Conservation (phyloP, 2,888 invertebrate genomes). For the Nephrotoma flavescens region DNA sequence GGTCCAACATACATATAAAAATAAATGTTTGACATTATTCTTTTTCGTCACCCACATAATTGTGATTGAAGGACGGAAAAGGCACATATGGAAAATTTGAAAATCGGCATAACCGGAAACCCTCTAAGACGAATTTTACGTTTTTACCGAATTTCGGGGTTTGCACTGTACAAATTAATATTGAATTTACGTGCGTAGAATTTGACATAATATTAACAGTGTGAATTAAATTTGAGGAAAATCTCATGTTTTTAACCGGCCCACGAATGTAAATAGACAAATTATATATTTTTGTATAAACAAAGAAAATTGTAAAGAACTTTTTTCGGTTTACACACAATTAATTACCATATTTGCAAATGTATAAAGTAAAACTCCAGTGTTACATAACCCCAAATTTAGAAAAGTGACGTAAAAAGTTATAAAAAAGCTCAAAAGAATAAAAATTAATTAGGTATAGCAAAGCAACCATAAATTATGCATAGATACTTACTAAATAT, state of each 20-base stretch:
- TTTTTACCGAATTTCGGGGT: no score
- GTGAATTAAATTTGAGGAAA: neutral
- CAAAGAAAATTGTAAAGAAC: neutral
- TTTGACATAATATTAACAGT: neutral
- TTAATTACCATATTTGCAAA: no score
- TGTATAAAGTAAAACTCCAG: neutral
- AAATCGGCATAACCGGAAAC: no score
- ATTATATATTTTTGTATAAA: neutral
- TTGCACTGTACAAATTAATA: no score
- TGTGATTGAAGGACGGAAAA: no score
- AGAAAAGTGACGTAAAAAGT: neutral
- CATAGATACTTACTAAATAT: constrained; percentile 57
- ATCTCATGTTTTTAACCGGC: neutral
- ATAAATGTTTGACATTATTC: no score
- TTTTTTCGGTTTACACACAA: no score
- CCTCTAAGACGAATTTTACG: no score
- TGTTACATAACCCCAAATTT: neutral
- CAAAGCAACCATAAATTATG: constrained; percentile 26
- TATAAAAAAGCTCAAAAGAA: neutral
- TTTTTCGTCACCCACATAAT: no score
- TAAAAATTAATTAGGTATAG: neutral
- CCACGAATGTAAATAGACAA: neutral
- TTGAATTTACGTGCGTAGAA: neutral
- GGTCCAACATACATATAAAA: no score
- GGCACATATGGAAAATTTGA: no score